phyloP scores from a whole-genome alignment of 2,113 vertebrate species.

The Okapia johnstoni region DNA sequence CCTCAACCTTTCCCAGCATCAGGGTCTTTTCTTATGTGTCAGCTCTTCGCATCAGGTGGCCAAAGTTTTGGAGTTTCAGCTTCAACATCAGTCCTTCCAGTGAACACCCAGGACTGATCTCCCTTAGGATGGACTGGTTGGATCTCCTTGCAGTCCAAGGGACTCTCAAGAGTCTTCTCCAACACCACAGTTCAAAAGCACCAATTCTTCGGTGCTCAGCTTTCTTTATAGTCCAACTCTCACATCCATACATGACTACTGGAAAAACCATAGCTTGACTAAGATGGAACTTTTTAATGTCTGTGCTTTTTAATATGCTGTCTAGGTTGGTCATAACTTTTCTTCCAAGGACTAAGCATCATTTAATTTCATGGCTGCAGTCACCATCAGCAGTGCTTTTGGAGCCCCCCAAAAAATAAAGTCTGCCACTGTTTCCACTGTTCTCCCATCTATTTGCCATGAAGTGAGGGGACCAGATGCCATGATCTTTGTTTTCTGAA shows the following conservation, averaged over 20 bases:
- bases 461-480: not conserved
- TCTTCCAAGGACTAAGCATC: not conserved
- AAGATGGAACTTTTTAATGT: not conserved
- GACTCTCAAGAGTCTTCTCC: not conserved
- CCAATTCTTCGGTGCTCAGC: rapidly evolving
- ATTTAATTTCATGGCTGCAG: not conserved
- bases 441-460: not conserved
- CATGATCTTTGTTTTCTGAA: not conserved
- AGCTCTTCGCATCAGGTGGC: rapidly evolving
- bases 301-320: not conserved
- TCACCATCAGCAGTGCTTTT: not conserved
- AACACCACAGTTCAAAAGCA: not conserved
- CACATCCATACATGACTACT: not conserved
- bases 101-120: rapidly evolving
- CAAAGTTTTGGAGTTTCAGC: not conserved
- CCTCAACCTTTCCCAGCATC: not conserved
- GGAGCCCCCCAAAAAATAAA: not conserved
- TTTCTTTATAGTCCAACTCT: not conserved
- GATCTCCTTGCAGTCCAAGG: not conserved
- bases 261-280: not conserved
- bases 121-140: not conserved
- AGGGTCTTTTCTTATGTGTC: not conserved
- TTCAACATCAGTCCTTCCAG: not conserved
- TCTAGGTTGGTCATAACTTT: not conserved
- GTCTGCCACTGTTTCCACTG: not conserved